These are phyloP conservation scores for Augochlorella aurata DNA, from an alignment of 2,888 invertebrate genomes.

Conservation along the genomic window DNA sequence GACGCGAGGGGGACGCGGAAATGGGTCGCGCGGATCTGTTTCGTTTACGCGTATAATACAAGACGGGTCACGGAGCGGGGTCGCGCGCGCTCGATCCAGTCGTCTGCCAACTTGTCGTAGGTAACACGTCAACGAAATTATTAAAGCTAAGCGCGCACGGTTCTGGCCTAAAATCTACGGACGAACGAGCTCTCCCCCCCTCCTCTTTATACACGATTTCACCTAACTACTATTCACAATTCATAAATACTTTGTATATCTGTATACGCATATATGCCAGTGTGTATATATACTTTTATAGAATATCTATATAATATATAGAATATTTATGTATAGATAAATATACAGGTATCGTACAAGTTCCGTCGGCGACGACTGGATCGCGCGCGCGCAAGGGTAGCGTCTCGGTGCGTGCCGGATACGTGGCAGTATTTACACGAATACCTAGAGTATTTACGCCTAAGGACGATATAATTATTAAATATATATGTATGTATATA, in stretches of 20 bases:
- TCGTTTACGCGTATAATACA: slow-evolving; percentile 30
- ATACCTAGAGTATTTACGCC: slow-evolving; percentile 49
- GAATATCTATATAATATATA: slow-evolving; percentile 52
- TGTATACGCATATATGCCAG: slow-evolving; percentile 44
- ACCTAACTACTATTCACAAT: slow-evolving; percentile 73
- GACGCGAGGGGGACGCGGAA: neutral
- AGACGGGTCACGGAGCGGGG: neutral
- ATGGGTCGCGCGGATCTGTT: neutral
- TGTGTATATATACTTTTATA: slow-evolving; percentile 42
- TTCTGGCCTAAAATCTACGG: slow-evolving; percentile 58
- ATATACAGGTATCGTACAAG: slow-evolving; percentile 67
- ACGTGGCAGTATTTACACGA: slow-evolving; percentile 64
- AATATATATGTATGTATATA: neutral
- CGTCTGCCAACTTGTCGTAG: slow-evolving; percentile 36
- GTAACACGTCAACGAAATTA: slow-evolving; percentile 63
- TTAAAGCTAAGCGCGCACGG: slow-evolving; percentile 63
- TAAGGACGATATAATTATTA: slow-evolving; percentile 59
- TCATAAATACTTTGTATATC: slow-evolving; percentile 70
- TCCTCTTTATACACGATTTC: slow-evolving; percentile 66
- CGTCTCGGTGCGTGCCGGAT: slow-evolving; percentile 29
- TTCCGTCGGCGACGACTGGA: slow-evolving; percentile 51
- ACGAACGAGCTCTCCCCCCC: slow-evolving; percentile 32
- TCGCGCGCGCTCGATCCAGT: slow-evolving; percentile 53
- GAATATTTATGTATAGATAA: slow-evolving; percentile 58
- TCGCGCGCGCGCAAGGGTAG: slow-evolving; percentile 31